Base-by-base conservation (phyloP, 2,113 vertebrate species). In the Lycocorax pyrrhopterus region DNA sequence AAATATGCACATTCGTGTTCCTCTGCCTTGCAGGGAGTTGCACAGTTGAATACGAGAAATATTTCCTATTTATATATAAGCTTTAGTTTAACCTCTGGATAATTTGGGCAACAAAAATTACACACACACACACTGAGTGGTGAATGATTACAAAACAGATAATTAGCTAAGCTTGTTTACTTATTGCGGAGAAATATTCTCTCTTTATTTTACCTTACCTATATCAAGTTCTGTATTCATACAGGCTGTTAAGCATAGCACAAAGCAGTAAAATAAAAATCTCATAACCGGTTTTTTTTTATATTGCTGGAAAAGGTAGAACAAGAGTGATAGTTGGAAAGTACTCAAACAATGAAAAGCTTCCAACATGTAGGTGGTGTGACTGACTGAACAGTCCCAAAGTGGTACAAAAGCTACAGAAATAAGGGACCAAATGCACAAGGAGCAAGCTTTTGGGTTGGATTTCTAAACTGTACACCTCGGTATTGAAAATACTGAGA, bases 1-100 rank as follows among this genome's bases (percentile, higher is more conserved):
- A 97, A 94, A 94, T 94, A 95, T 90, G 92, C 92, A 95, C 83
- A 75, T 49, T 68, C 8, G 1, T 90, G 82, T 84, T 77, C 76
- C 68, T 77, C 44, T 88, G 84, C 75, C 47, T 96, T 39, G 72
- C 37, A 60, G 76, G 47, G 72, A 92, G 68, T 6, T 25, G 67
- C 33, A 33, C 21, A 60, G 46, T 46, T 62, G n/a, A 94, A 67
- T 0, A 49, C 22, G 37, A 76, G 29, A 84, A 91, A 74, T 78
- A 63, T 7, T 88, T 51, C 12, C 33, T 72, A 67, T 74, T 90
- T 72, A 27, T 37, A 5, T n/a, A 26, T 56, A 81, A 94, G 82
- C 15, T 80, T 78, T 37, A 75, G 66, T 91, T 74, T 92, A 92
- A 88, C 89, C 75, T 88, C 37, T 5, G 3, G 23, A 68, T 85